Evolutionary conservation across 1,140 invertebrate genomes (phyloP).

Genomic region (Hermetia illucens): DNA sequence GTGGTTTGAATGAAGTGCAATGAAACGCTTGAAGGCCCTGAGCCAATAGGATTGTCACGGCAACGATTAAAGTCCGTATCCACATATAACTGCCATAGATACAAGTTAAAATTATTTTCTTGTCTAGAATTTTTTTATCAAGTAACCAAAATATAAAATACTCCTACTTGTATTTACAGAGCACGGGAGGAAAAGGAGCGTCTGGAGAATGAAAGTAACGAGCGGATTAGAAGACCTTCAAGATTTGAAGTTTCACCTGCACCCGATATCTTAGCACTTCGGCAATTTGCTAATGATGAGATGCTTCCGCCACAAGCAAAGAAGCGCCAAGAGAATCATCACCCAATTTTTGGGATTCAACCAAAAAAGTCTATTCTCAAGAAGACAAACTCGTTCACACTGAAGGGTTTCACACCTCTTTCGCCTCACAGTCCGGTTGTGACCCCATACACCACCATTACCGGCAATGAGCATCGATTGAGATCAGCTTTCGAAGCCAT

Average conservation of each 20-base stretch:
- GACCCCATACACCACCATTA: conserved; percentile 70
- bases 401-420: conserved; percentile 51
- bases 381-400: conserved; percentile 79
- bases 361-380: conserved; percentile 82
- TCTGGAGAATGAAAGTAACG: conserved; percentile 24
- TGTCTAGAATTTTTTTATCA: no score
- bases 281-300: conserved; percentile 30
- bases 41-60: no score
- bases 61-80: no score
- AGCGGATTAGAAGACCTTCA: conserved; percentile 37
- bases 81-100: no score
- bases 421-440: conserved; percentile 49
- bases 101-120: no score
- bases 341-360: conserved; percentile 41
- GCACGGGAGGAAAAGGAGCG: conserved; percentile 17
- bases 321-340: conserved; percentile 19
- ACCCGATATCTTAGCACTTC: conserved; percentile 40
- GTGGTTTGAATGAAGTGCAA: no score
- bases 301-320: conserved; percentile 25
- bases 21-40: no score
- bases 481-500: conserved; percentile 80
- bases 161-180: conserved; percentile 2
- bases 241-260: conserved; percentile 49
- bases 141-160: no score
- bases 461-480: conserved; percentile 65